phyloP scores from a whole-genome alignment of 2,113 vertebrate species.

The Corythornis vintsioides region DNA sequence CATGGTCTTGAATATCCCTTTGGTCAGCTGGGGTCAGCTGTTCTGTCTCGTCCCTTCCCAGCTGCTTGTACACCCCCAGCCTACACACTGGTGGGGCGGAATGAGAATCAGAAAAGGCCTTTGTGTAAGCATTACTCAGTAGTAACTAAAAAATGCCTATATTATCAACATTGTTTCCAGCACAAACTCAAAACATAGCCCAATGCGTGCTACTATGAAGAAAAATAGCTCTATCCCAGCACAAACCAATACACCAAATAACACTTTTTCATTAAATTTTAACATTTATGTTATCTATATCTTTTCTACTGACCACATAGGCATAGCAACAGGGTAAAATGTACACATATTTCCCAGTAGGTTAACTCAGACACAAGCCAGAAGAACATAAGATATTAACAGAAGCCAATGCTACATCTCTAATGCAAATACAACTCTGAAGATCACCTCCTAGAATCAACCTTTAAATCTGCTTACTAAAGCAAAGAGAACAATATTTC shows the following conservation, averaged over 20 bases:
- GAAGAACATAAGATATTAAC: background rate
- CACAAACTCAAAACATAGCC: background rate
- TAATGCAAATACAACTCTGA: background rate
- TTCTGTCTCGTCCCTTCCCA: background rate
- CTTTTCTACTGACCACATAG: background rate
- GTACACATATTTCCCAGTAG: background rate
- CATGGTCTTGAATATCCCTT: background rate
- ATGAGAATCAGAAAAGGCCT: too few relatives aligned
- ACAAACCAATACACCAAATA: background rate
- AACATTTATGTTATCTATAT: background rate
- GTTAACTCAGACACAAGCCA: background rate
- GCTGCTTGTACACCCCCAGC: background rate
- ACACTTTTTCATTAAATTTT: background rate
- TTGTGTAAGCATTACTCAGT: too few relatives aligned
- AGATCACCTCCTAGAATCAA: background rate
- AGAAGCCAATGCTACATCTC: background rate
- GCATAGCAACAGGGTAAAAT: background rate
- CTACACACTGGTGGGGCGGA: background rate
- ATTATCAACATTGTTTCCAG: background rate
- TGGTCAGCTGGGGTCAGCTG: background rate
- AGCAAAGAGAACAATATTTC: background rate
- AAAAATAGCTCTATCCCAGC: background rate
- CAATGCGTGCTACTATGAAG: background rate
- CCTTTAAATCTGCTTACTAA: background rate
- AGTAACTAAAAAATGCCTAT: too few relatives aligned